Evolutionary conservation across 1,140 invertebrate species (phyloP).

Genomic region (Drosophila asahinai): DNA sequence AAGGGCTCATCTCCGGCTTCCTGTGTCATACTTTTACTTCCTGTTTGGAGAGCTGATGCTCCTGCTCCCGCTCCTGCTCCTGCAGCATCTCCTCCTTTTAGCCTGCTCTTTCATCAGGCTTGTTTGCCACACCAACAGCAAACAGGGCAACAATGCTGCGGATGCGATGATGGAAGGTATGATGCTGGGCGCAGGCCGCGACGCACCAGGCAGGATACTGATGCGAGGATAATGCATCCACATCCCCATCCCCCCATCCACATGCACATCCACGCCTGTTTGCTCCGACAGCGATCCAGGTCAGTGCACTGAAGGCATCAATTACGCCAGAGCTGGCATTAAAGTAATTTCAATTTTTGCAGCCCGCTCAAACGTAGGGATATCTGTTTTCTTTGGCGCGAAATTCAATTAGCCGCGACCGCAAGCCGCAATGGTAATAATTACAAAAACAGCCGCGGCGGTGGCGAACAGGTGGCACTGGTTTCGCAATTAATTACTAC

Average conservation of each 20-base stretch:
- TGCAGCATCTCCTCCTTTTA: slow-evolving; percentile 29
- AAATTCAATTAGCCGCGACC: slow-evolving; percentile 44
- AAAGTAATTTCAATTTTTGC: slow-evolving; percentile 43
- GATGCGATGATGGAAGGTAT: slow-evolving; percentile 30
- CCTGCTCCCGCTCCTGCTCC: slow-evolving; percentile 27
- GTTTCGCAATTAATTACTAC: slow-evolving; percentile 44
- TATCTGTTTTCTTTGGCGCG: slow-evolving; percentile 33
- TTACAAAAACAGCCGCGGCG: slow-evolving; percentile 20
- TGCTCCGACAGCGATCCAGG: slow-evolving; percentile 63
- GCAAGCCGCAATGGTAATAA: slow-evolving; percentile 38
- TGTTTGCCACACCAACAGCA: slow-evolving; percentile 40
- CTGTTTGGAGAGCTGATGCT: slow-evolving; percentile 25
- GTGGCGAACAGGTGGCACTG: slow-evolving; percentile 15
- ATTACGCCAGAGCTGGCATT: slow-evolving; percentile 43
- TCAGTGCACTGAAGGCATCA: slow-evolving; percentile 58
- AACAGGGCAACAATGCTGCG: slow-evolving; percentile 48
- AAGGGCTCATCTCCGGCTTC: slow-evolving; percentile 35
- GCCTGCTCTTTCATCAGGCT: slow-evolving; percentile 53
- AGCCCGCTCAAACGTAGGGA: slow-evolving; percentile 8
- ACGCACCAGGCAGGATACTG: slow-evolving; percentile 11
- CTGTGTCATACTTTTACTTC: slow-evolving; percentile 52
- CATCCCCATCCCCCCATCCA: background rate
- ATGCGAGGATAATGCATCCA: slow-evolving; percentile 39
- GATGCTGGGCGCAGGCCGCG: slow-evolving; percentile 1
- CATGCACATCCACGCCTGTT: slow-evolving; percentile 19